Conservation (phyloP, 2,797 vertebrate genomes). For the Halcyon leucocephala region DNA sequence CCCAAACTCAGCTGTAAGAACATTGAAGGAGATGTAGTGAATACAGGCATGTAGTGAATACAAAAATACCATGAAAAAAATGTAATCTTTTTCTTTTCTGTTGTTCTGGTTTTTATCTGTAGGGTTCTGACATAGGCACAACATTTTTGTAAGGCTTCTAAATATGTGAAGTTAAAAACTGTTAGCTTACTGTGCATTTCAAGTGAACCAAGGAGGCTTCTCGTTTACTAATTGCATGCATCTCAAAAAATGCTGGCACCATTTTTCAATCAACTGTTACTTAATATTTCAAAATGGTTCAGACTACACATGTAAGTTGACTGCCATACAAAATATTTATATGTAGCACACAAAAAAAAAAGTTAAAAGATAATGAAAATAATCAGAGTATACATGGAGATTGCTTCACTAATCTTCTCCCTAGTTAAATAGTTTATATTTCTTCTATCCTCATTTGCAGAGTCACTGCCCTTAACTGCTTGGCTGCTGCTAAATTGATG, state of each 20-base stretch:
- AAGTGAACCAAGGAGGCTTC: background rate
- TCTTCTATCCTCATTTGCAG: background rate
- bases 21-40: background rate
- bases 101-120: background rate
- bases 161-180: background rate
- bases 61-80: background rate
- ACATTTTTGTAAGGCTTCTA: background rate
- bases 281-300: too few relatives aligned
- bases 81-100: background rate
- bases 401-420: background rate
- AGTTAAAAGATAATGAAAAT: background rate
- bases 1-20: background rate
- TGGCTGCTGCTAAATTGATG: background rate
- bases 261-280: too few relatives aligned
- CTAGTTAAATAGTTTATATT: background rate
- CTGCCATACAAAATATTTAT: background rate
- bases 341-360: background rate
- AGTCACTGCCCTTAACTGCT: background rate
- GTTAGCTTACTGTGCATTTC: background rate
- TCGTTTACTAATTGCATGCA: background rate
- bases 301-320: background rate
- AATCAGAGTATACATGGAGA: background rate
- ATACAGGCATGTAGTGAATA: background rate
- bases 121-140: background rate
- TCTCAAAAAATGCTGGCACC: background rate